phyloP scores from a whole-genome alignment of 2,888 invertebrate genomes.

The Melipona beecheii region DNA sequence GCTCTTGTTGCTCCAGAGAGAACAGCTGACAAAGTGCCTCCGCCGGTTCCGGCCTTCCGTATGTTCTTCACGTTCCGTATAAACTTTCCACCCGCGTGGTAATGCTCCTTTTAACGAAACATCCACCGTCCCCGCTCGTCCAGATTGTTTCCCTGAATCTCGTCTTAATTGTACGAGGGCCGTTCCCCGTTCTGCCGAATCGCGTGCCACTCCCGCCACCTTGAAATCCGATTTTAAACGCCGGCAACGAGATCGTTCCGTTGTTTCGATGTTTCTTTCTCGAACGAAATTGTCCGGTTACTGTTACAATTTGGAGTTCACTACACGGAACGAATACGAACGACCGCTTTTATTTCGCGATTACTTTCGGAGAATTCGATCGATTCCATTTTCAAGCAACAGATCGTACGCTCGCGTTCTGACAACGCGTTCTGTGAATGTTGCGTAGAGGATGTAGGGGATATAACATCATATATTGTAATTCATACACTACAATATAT shows the following conservation, averaged over 20 bases:
- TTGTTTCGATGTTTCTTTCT: too few relatives aligned
- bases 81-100: constrained; percentile 67
- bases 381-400: background rate
- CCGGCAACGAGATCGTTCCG: background rate
- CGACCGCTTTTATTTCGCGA: too few relatives aligned
- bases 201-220: background rate
- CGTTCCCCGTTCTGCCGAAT: background rate
- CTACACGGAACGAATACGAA: too few relatives aligned
- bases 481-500: too few relatives aligned
- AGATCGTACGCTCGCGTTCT: too few relatives aligned
- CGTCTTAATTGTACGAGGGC: constrained; percentile 50
- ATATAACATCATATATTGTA: too few relatives aligned
- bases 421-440: too few relatives aligned
- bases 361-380: background rate
- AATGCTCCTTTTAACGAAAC: constrained; percentile 64
- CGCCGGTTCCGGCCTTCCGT: constrained; percentile 56
- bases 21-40: constrained; percentile 57
- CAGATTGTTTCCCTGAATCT: constrained; percentile 45
- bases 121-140: constrained; percentile 40
- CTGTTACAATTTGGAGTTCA: too few relatives aligned
- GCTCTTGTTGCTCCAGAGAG: constrained; percentile 31
- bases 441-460: too few relatives aligned
- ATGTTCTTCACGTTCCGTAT: constrained; percentile 62
- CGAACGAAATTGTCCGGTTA: too few relatives aligned
- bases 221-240: constrained; percentile 29